Evolutionary conservation across 2,888 invertebrate species (phyloP).

Genomic region (Aphelenchoides bicaudatus): DNA sequence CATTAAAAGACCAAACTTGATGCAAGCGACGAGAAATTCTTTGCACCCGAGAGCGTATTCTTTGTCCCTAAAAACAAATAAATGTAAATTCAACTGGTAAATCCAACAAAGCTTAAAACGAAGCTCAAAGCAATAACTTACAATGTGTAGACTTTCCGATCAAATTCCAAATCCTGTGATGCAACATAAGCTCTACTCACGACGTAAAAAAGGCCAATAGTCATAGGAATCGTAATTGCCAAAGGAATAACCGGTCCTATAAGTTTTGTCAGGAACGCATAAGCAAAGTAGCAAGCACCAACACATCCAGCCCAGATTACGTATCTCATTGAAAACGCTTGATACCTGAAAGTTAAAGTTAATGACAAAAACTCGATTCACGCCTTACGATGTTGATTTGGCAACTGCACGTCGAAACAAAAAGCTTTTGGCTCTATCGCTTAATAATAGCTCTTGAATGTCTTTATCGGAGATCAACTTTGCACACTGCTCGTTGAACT

Average conservation of each 20-base stretch:
- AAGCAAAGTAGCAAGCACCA: neutral
- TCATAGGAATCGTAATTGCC: too few relatives aligned
- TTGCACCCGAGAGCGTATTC: neutral
- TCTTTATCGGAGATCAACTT: neutral
- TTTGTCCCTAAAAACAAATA: neutral
- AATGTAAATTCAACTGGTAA: too few relatives aligned
- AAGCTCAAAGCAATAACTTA: too few relatives aligned
- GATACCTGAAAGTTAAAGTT: too few relatives aligned
- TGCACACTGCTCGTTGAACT: neutral
- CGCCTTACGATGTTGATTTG: too few relatives aligned
- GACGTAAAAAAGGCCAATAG: neutral
- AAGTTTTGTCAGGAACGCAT: neutral
- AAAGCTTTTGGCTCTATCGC: slow-evolving; percentile 1
- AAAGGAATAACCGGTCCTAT: slow-evolving; percentile 1
- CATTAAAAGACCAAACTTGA: slow-evolving; percentile 14
- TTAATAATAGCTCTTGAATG: neutral
- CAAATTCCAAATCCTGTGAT: neutral
- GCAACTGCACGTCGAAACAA: slow-evolving; percentile 1
- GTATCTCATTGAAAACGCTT: too few relatives aligned
- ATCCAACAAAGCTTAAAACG: too few relatives aligned
- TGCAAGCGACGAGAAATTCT: neutral
- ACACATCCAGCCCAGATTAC: slow-evolving; percentile 5
- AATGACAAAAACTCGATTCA: neutral
- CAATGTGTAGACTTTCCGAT: slow-evolving; percentile 5
- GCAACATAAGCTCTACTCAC: neutral